Evolutionary conservation across 2,113 vertebrate genomes (phyloP), one percentile per base, ranked within the genome.

Genomic region (Corythaeola cristata): DNA sequence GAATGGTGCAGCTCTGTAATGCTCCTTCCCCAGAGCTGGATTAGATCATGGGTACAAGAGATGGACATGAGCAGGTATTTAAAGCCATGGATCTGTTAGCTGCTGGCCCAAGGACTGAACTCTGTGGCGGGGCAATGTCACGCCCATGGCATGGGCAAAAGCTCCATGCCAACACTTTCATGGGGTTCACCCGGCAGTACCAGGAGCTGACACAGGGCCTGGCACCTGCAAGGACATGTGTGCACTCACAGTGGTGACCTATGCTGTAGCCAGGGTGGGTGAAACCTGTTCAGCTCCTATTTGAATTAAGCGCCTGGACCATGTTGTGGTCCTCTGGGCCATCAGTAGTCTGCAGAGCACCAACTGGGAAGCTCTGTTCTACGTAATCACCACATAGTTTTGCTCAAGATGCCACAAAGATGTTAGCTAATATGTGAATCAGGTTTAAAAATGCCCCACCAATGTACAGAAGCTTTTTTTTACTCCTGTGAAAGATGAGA

Each of bases 381-480:
- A 2, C 2, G 1, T 33, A 39, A 37, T 20, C 28, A 26, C 44
- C 32, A 22, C 3, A 4, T 1, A 15, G 32, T 44, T 73, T 64
- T 73, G 28, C 35, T 81, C 35, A 58, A 52, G 27, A 9, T 69
- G 50, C 27, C 30, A 33, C 27, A 59, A 33, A 83, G 33, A 2
- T 82, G 55, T 66, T 85, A 49, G 12, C 52, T 66, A 14, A n/a
- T n/a, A 19, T 3, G 4, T 53, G 71, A 5, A 30, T 62, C 12
- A 30, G 47, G 15, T 56, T 82, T 92, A 15, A 35, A 88, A 67
- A 49, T 39, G 20, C 6, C 15, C 12, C 23, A 56, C 5, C 6
- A 47, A 6, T 33, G 11, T 18, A 14, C 2, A 1, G 12, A 26
- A 53, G 6, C 13, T 67, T 82, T 39, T 39, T 62, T 75, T 37